Evolutionary conservation across 2,113 vertebrate species (phyloP), one percentile per base, ranked within the genome.

Genomic region (Dicaeum eximium): DNA sequence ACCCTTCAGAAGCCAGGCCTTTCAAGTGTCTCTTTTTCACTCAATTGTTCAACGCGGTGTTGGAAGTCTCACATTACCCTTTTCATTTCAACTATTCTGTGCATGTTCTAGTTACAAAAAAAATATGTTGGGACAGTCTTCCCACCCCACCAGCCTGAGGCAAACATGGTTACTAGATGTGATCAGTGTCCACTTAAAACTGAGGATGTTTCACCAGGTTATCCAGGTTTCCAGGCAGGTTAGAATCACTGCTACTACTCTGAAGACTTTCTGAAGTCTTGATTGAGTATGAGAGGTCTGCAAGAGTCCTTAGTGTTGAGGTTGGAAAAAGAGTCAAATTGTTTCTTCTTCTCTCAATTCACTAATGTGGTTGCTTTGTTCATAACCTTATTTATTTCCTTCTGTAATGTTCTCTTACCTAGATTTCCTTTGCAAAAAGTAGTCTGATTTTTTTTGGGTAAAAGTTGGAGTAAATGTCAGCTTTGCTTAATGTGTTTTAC

Each of bases 71-170:
- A 35, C 30, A 66, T 11, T 44, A 38, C 9, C 38, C 25, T 51
- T 77, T 95, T 91, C 11, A 24, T n/a, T 90, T 87, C 18, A 47
- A 5, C 60, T 75, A 40, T 37, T 81, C 28, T 85, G 18, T 48
- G 38, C 65, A 5, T 57, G 5, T 91, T 90, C 35, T 93, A 22
- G 51, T 74, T 66, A 28, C 37, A 20, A 54, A 54, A 77, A 81
- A 42, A 54, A 20, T 2, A 18, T 11, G 12, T 48, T 28, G 38
- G 37, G 69, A 15, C 4, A 1, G 28, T 51, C 44, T 89, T 84
- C 65, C 16, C 4, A 4, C 8, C 7, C 13, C 0, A 0, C 30
- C 54, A 57, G 10, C 38, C 23, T 1, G 2, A 66, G 51, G 45
- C 56, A 79, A 38, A 15, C 30, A 5, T 31, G 35, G 50, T 74